These are phyloP conservation scores for Branchellion lobata DNA, from an alignment of 2,888 invertebrate species.

Conservation along the genomic window DNA sequence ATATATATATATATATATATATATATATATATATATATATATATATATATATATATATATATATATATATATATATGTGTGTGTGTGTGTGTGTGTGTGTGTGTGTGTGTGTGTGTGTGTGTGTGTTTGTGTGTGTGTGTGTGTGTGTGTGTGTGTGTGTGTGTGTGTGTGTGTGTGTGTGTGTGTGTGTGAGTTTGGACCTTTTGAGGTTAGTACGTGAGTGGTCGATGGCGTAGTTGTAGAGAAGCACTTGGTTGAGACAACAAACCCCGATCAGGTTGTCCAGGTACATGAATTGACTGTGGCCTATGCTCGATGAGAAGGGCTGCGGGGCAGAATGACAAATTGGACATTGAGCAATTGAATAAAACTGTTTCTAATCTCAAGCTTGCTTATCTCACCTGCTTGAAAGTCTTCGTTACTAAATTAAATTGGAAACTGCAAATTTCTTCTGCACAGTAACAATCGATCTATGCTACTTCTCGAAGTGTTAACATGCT, in stretches of 20 bases:
- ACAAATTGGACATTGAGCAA: too few species aligned
- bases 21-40: too few species aligned
- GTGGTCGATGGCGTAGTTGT: slow-evolving; percentile 59
- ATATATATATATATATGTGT: slow-evolving; percentile 10
- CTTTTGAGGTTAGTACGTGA: slow-evolving; percentile 58
- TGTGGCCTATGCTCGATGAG: slow-evolving; percentile 56
- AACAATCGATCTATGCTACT: too few species aligned
- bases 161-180: neutral
- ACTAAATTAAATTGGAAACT: too few species aligned
- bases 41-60: slow-evolving; percentile 12
- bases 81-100: slow-evolving; percentile 30
- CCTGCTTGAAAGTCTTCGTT: too few species aligned
- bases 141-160: slow-evolving; percentile 22
- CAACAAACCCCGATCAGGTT: slow-evolving; percentile 58
- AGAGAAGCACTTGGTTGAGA: slow-evolving; percentile 57
- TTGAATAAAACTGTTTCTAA: too few species aligned
- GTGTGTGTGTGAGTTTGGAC: slow-evolving; percentile 44
- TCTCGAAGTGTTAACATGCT: too few species aligned
- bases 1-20: too few species aligned
- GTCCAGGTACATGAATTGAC: slow-evolving; percentile 61
- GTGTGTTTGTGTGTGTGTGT: slow-evolving; percentile 23
- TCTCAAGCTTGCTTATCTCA: too few species aligned
- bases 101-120: slow-evolving; percentile 28
- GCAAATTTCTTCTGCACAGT: too few species aligned
- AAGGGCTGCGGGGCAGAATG: slow-evolving; percentile 48